Conservation (phyloP, 1,140 invertebrate genomes). For the Ridgeia piscesae region DNA sequence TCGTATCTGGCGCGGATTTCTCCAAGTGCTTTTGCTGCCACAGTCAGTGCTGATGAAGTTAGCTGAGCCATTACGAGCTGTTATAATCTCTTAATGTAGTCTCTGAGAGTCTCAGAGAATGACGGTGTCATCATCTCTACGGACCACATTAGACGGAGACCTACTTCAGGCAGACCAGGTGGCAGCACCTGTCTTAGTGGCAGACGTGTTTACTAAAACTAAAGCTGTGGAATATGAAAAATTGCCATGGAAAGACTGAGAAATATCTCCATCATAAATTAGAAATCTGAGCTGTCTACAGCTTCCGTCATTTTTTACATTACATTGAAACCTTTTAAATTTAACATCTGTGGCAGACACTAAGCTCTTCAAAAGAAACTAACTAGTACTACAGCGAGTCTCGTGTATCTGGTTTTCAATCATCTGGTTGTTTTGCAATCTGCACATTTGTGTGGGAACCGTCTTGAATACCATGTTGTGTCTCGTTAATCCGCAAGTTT, state of each 20-base stretch:
- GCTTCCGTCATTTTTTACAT: not conserved
- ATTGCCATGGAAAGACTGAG: not conserved
- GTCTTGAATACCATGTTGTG: too few relatives aligned
- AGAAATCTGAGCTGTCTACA: not conserved
- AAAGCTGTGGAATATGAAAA: not conserved
- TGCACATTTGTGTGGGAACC: too few relatives aligned
- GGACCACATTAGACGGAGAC: not conserved
- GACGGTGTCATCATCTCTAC: not conserved
- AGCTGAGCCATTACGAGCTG: not conserved
- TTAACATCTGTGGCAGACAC: not conserved
- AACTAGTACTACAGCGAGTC: too few relatives aligned
- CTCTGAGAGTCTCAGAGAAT: not conserved
- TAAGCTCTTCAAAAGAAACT: not conserved
- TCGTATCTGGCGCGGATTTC: not conserved
- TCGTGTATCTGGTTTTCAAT: too few relatives aligned
- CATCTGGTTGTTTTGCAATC: too few relatives aligned
- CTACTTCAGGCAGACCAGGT: not conserved
- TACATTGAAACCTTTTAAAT: not conserved
- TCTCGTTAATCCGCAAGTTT: too few relatives aligned
- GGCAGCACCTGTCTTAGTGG: not conserved
- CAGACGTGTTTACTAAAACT: not conserved
- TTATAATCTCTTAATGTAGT: not conserved
- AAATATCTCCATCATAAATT: not conserved
- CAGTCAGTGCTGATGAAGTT: not conserved
- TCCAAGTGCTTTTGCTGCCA: not conserved